Evolutionary conservation across 2,888 invertebrate genomes (phyloP).

Genomic region (Nasonia oneida): DNA sequence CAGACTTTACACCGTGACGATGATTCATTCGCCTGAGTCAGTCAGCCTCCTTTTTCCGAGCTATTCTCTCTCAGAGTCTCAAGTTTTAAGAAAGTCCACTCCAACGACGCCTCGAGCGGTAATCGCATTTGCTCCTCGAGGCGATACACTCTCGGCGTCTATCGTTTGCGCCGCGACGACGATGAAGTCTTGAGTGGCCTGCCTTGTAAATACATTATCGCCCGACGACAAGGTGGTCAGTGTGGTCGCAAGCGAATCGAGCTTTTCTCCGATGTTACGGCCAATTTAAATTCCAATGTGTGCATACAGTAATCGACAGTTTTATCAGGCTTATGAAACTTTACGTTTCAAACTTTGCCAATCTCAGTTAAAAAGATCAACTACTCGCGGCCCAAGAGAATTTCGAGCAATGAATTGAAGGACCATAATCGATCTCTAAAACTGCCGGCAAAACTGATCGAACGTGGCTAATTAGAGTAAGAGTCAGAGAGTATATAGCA

Average conservation of each 20-base stretch:
- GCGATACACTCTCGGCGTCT: constrained; percentile 47
- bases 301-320: background rate
- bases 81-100: constrained; percentile 56
- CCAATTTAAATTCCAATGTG: background rate
- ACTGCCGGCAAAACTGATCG: constrained; percentile 18
- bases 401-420: constrained; percentile 21
- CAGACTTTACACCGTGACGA: background rate
- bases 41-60: constrained; percentile 51
- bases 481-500: background rate
- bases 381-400: background rate
- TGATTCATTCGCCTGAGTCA: constrained; percentile 58
- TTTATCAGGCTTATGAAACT: no score
- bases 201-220: constrained; percentile 53
- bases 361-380: background rate
- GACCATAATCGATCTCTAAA: constrained; percentile 12
- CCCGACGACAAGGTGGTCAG: background rate
- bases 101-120: constrained; percentile 35
- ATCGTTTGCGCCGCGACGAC: background rate
- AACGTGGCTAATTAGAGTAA: constrained; percentile 44
- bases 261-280: background rate
- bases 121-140: constrained; percentile 52
- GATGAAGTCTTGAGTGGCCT: constrained; percentile 35
- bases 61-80: constrained; percentile 27
- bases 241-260: background rate
- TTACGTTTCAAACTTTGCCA: background rate